Evolutionary conservation across 2,113 vertebrate species (phyloP), one percentile per base, ranked within the genome.

Genomic region (Anhinga rufa): DNA sequence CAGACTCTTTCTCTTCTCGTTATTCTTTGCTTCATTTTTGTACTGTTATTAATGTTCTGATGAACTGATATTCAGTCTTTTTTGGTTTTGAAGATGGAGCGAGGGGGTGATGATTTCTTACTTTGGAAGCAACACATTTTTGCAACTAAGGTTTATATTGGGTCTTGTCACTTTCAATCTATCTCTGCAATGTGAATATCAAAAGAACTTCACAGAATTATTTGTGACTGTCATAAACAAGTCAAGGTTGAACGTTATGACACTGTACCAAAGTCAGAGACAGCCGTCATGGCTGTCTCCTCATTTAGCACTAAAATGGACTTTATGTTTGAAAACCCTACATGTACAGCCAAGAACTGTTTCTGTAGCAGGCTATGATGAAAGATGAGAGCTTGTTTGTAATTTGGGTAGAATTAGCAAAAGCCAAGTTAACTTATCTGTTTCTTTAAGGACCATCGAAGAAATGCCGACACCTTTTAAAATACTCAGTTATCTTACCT

Each of bases 401-500:
- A 49, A 82, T 78, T 42, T 69, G 54, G n/a, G 19, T 49, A 29
- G 29, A n/a, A 58, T 1, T 48, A 42, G 25, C 61, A 91, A 86
- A 92, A 89, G 29, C 13, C n/a, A 76, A 29, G 48, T 86, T 74
- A 91, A 86, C 34, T 49, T 94, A 87, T 95, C 78, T 91, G 31
- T 94, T 95, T 93, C 86, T 88, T 97, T 95, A 97, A 99, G 99
- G 97, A 98, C 98, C 86, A 96, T 96, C 5, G 95, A 99, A 97
- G 98, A 99, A 75, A 99, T 99, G 99, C 98, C 99, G 1, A 19
- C 71, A n/a, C 97, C 98, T 81, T 99, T 99, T 89, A 98, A 99
- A 97, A 97, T 99, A 97, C 97, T 99, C 78, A 98, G 99, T 95
- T 99, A 99, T 87, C 86, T 99, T 84, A 99, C 99, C 38, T 99